Percentiles rank a stretch among this genome's conserved stretches.
phyloP scores from a whole-genome alignment of 1,140 invertebrate species.

The Neoseiulus cucumeris region DNA sequence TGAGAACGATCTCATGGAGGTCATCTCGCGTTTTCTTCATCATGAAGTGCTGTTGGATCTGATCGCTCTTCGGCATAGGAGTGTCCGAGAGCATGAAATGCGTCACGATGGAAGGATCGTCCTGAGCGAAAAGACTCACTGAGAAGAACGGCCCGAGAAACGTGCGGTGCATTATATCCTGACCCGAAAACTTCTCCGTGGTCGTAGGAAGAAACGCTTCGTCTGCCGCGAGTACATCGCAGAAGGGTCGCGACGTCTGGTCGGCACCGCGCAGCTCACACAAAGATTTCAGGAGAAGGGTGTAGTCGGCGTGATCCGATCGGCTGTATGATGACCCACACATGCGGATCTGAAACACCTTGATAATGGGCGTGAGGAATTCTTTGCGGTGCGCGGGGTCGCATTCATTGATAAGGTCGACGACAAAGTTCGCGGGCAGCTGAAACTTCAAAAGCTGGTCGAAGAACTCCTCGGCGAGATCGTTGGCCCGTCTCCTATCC shows the following conservation, averaged over 20 bases:
- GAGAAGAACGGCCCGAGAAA: conserved; percentile 73
- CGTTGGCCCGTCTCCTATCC: neutral
- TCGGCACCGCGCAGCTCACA: neutral
- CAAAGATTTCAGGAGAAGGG: neutral
- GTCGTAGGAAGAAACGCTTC: neutral
- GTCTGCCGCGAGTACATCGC: neutral
- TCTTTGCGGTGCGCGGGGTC: neutral
- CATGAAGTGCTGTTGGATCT: neutral
- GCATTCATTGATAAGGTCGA: neutral
- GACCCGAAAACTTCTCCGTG: neutral
- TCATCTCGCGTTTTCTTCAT: conserved; percentile 8
- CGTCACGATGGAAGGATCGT: conserved; percentile 35
- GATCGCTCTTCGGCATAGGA: conserved; percentile 11
- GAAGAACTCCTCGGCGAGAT: neutral
- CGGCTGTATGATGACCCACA: neutral
- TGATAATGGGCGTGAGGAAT: neutral
- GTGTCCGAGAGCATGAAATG: neutral
- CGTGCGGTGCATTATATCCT: conserved; percentile 27
- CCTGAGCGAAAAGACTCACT: conserved; percentile 75
- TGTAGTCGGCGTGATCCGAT: neutral
- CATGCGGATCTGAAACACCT: neutral
- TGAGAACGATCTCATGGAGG: conserved; percentile 58
- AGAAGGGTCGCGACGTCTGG: neutral
- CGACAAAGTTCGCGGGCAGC: neutral
- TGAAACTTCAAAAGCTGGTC: neutral